These are phyloP conservation scores for Centruroides sculpturatus DNA, from an alignment of 1,140 invertebrate species.

Conservation along the genomic window DNA sequence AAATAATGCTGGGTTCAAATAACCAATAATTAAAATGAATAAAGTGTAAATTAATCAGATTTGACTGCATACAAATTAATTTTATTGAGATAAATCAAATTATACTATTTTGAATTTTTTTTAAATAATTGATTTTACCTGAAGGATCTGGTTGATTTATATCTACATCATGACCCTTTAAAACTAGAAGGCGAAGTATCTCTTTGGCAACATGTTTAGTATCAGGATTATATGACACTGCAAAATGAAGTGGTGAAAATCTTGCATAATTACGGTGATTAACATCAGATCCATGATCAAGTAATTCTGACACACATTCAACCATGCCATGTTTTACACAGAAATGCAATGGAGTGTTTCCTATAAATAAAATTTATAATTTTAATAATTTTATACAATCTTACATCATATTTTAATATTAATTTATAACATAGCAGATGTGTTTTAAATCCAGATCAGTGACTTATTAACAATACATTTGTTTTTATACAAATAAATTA, in stretches of 20 bases:
- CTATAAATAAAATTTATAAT: neutral
- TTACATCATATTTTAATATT: no score
- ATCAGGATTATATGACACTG: slow-evolving; percentile 12
- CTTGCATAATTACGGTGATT: slow-evolving; percentile 24
- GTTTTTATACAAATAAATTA: no score
- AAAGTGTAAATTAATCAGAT: no score
- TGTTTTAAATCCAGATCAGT: no score
- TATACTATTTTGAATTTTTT: neutral
- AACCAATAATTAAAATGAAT: no score
- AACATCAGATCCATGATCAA: slow-evolving; percentile 25
- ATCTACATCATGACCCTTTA: slow-evolving; percentile 25
- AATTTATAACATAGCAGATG: no score
- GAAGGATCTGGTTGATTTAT: slow-evolving; percentile 23
- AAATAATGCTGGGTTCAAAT: no score
- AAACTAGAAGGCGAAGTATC: slow-evolving; percentile 22
- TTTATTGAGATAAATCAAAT: no score
- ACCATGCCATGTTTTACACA: slow-evolving; percentile 25
- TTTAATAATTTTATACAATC: no score
- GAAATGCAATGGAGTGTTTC: slow-evolving; percentile 27
- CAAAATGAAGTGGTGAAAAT: slow-evolving; percentile 24
- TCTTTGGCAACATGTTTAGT: slow-evolving; percentile 20
- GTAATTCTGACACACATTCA: slow-evolving; percentile 22
- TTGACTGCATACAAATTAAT: no score
- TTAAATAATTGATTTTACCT: slow-evolving; percentile 8
- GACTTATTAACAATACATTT: no score